Evolutionary conservation across 2,113 vertebrate genomes (phyloP), one percentile per base, ranked within the genome.

Genomic region (Kryptolebias marmoratus): DNA sequence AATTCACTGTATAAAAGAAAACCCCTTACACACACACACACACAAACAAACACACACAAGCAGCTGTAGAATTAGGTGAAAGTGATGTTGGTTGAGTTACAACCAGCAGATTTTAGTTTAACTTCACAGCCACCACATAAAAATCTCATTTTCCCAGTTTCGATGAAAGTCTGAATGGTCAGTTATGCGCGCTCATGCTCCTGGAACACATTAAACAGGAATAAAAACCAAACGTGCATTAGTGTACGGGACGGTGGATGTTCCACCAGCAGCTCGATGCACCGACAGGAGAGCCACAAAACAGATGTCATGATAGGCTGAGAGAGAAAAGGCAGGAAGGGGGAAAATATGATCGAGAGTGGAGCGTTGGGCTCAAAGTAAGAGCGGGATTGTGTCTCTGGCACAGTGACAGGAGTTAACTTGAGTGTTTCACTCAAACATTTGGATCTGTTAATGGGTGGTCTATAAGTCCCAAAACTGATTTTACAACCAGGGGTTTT

Each of bases 361-460:
- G 60, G 31, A 79, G 68, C 60, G 12, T 11, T 15, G 67, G 69
- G 71, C 60, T 61, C 11, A 45, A 44, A 70, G 62, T 64, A 80
- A 71, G 78, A 86, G 85, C 77, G 78, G 59, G 71, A 56, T 82
- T 75, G 78, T 76, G 58, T 59, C 53, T 80, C 85, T 92, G 89
- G 89, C 85, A 80, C 65, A 13, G 66, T 55, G 80, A 90, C 90
- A 85, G 69, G 74, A 77, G 74, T 74, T 78, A 87, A 88, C 84
- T 84, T 79, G 71, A 84, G 80, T 84, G 86, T 90, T 91, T 86
- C 77, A 80, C 58, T 65, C 77, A 90, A 91, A 71, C 80, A 74
- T 82, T 90, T 85, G 68, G 44, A 75, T 50, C 47, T 80, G 68
- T 80, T 45, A 77, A 79, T 91, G 90, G 91, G 91, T 93, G 93